These are phyloP conservation scores for Apoda limacodes DNA, from an alignment of 2,888 invertebrate genomes.

Conservation along the genomic window DNA sequence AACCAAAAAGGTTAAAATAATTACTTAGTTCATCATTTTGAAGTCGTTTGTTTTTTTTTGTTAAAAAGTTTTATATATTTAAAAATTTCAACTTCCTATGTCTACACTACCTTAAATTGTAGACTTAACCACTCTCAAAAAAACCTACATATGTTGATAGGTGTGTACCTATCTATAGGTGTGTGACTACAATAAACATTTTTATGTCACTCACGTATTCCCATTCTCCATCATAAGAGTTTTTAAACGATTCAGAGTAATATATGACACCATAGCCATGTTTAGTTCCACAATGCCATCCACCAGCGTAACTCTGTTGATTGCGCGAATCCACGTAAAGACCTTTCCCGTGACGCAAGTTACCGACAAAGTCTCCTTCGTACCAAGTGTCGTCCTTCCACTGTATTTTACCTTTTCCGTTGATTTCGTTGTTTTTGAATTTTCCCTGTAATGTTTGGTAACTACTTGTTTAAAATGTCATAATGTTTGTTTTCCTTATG, in stretches of 20 bases:
- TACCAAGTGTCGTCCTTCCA: conserved; percentile 71
- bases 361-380: conserved; percentile 67
- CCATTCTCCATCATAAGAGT: conserved; percentile 56
- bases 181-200: background rate
- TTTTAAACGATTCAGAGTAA: conserved; percentile 36
- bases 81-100: too few relatives aligned
- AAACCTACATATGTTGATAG: too few relatives aligned
- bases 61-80: too few relatives aligned
- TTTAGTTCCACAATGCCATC: conserved; percentile 62
- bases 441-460: conserved; percentile 50
- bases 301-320: conserved; percentile 47
- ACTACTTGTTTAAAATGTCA: background rate
- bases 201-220: conserved; percentile 31
- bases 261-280: conserved; percentile 48
- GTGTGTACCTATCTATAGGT: background rate
- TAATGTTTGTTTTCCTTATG: too few relatives aligned
- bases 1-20: too few relatives aligned
- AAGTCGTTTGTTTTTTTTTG: too few relatives aligned
- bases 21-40: too few relatives aligned
- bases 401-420: conserved; percentile 62
- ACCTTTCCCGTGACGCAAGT: conserved; percentile 68
- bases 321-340: conserved; percentile 49
- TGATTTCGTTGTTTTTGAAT: conserved; percentile 66
- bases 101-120: too few relatives aligned
- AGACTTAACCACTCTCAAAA: too few relatives aligned